Base-by-base conservation (phyloP, 2,888 invertebrate species). In the Acholoe squamosa region DNA sequence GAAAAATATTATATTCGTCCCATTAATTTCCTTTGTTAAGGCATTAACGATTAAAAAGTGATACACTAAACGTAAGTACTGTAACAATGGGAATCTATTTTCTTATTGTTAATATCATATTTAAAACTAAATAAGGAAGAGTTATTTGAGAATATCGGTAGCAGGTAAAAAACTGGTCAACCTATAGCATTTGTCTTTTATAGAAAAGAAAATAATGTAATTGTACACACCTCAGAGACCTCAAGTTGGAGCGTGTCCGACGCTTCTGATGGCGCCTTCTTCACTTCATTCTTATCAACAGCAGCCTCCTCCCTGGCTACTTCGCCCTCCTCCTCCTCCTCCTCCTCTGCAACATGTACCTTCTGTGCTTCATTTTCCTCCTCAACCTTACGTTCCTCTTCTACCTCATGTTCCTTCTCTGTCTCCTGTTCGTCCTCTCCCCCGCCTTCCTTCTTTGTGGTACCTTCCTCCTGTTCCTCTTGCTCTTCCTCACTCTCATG, bases 161-260 rank as follows among this genome's bases (percentile, higher is more conserved):
- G n/a, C n/a, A n/a, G n/a, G n/a, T n/a, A n/a, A n/a, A n/a, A n/a
- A n/a, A n/a, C n/a, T n/a, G n/a, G n/a, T n/a, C n/a, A n/a, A n/a
- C n/a, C n/a, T n/a, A n/a, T n/a, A n/a, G n/a, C n/a, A n/a, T n/a
- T n/a, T n/a, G n/a, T n/a, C n/a, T 43, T 43, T 43, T 10, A 3
- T 43, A 43, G 10, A 43, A 43, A 43, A 43, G 10, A 3, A 43
- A 43, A 43, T 43, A 43, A 43, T 43, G 43, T 10, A 43, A n/a
- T n/a, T 43, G 43, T 43, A 33, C 80, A 19, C n/a, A 86, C 56
- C 86, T 86, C 25, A 10, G 86, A 28, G 0, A 86, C 52, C 3
- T 56, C 86, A 3, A 86, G 86, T 28, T 54, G 86, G 10, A 54
- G 86, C 10, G 25, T 52, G 31, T 86, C 54, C 14, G 84, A 84